phyloP scores from a whole-genome alignment of 92 coral and sea anemone genomes.

The Anthopleura xanthogrammica region DNA sequence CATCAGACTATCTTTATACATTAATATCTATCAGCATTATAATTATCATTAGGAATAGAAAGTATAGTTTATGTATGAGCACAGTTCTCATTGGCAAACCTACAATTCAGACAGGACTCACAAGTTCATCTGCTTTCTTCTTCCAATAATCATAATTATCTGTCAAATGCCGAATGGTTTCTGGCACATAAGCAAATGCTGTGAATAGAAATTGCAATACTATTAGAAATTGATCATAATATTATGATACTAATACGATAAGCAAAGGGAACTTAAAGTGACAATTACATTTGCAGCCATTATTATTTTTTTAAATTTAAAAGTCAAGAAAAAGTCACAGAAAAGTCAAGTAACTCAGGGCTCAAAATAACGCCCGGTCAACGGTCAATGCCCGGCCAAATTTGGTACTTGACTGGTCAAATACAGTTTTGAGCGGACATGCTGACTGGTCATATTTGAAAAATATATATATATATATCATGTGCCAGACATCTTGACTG shows the following conservation, averaged over 20 bases:
- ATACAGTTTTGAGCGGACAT: no score
- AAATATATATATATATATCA: no score
- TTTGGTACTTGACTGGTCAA: no score
- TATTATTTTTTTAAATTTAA: no score
- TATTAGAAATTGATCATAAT: neutral
- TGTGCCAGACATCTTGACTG: no score
- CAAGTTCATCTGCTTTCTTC: conserved; percentile 93
- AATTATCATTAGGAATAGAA: neutral
- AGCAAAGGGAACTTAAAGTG: neutral
- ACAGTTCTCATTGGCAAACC: conserved; percentile 33
- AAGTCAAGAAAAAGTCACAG: no score
- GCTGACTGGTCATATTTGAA: no score
- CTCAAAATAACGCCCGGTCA: no score
- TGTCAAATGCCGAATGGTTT: conserved; percentile 94
- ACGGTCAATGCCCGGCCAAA: no score
- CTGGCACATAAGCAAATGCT: conserved; percentile 99
- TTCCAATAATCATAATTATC: conserved; percentile 98
- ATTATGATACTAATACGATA: neutral
- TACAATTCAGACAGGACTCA: conserved; percentile 62
- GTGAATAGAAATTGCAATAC: conserved; percentile 10
- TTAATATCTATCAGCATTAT: neutral
- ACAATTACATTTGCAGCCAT: no score
- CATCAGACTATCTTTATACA: neutral
- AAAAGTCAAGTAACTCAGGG: no score
- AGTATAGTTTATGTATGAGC: conserved; percentile 8